These are phyloP conservation scores for Drosophila bipectinata DNA, from an alignment of 1,140 invertebrate genomes.

Conservation along the genomic window DNA sequence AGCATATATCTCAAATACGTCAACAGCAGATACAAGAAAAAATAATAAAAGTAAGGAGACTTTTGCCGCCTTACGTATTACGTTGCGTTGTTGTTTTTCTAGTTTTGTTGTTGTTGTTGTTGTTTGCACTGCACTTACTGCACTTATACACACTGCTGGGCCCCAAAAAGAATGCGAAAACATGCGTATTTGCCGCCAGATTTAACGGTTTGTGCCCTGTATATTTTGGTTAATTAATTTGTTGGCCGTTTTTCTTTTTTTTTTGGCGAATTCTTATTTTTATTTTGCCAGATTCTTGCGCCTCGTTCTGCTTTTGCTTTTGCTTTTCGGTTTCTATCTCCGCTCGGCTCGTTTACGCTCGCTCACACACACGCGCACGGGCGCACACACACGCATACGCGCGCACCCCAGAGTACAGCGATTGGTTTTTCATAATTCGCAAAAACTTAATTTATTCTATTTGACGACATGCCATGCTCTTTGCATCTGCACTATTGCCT, in stretches of 20 bases:
- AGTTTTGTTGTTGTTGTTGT: constrained; percentile 30
- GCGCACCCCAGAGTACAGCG: constrained; percentile 27
- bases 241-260: constrained; percentile 49
- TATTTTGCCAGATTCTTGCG: constrained; percentile 28
- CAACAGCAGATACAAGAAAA: constrained; percentile 19
- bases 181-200: constrained; percentile 50
- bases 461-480: constrained; percentile 20
- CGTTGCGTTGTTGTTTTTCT: constrained; percentile 54
- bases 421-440: constrained; percentile 78
- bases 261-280: constrained; percentile 41
- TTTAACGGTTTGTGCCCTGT: constrained; percentile 5
- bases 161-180: constrained; percentile 1
- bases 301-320: constrained; percentile 4
- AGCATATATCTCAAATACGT: constrained; percentile 48
- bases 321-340: constrained; percentile 21
- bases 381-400: constrained; percentile 24
- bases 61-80: constrained; percentile 66
- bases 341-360: constrained; percentile 35
- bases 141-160: constrained; percentile 1
- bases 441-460: constrained; percentile 70
- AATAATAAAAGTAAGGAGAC: background rate
- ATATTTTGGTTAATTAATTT: constrained; percentile 1
- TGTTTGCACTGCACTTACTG: constrained; percentile 2
- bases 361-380: constrained; percentile 31
- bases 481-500: constrained; percentile 31